Evolutionary conservation across 2,113 vertebrate species (phyloP).

Genomic region (Vombatus ursinus): DNA sequence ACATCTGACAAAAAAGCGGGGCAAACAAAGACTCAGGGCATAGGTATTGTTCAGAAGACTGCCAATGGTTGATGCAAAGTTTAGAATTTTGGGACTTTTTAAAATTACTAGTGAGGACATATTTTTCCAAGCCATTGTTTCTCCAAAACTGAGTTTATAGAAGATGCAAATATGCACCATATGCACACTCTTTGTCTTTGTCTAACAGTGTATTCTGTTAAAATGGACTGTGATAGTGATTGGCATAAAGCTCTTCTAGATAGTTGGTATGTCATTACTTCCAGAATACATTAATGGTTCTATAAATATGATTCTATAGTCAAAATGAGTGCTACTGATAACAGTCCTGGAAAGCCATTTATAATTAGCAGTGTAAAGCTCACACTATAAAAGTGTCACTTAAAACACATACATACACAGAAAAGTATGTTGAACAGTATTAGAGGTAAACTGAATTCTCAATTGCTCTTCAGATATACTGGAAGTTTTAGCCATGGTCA

Average conservation of each 20-base stretch:
- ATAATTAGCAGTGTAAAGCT: neutral
- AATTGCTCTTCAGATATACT: conserved; percentile 53
- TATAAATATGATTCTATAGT: neutral
- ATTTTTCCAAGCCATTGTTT: neutral
- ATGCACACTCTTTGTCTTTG: neutral
- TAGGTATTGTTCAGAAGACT: neutral
- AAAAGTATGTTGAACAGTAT: conserved; percentile 49
- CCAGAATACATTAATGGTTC: neutral
- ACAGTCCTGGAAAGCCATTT: neutral
- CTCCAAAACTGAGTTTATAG: neutral
- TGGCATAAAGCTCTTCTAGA: neutral
- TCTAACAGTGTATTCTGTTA: neutral
- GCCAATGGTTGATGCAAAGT: neutral
- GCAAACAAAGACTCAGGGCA: neutral
- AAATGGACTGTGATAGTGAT: neutral
- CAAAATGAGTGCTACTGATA: neutral
- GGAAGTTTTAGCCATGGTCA: conserved; percentile 56
- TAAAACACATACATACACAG: neutral
- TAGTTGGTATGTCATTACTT: neutral
- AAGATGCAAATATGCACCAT: neutral
- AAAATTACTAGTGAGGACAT: neutral
- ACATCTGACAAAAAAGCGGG: neutral
- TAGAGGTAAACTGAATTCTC: conserved; percentile 40
- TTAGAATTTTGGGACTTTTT: neutral
- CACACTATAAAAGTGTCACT: neutral